Evolutionary conservation across 1,140 invertebrate species (phyloP), one percentile per base, ranked within the genome.

Genomic region (Solenopsis invicta): DNA sequence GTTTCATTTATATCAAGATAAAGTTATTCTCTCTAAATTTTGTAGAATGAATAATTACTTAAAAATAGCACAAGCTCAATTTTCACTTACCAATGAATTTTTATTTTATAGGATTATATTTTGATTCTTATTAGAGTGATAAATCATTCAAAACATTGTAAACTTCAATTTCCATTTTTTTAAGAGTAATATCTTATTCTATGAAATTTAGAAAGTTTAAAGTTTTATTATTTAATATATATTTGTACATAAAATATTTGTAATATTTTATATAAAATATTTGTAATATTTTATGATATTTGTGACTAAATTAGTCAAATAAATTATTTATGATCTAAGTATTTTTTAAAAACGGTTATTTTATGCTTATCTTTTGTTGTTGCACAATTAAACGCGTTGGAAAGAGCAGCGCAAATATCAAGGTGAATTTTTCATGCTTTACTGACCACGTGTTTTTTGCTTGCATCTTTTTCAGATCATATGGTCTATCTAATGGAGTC

Each of bases 391-490:
- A 62, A 45, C 16, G 5, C 64, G 54, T 13, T 41, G 41, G 8
- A 41, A 41, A 41, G 8, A 41, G 0, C 41, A 41, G 41, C 41
- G 41, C 41, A 59, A 45, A 45, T 18, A 29, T 62, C 41, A 12
- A 21, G 56, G n/a, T 48, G n/a, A 37, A 37, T 13, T 34, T 72
- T 10, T 41, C 41, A 8, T 41, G 8, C 41, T 41, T 69, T 71
- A 82, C 50, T 82, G 66, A 71, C 16, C 66, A 50, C 34, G 16
- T 8, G 9, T 45, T 37, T 48, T 72, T 72, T 56, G 34, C 34
- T 82, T 82, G 9, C 37, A 9, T 29, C 21, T 82, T 82, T 82
- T 82, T 41, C 66, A 82, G 78, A 6, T 72, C 50, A 52, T 29
- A 29, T 52, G 29, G 9, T 69, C 6, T 71, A 41, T 75, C n/a